These are phyloP conservation scores for Rhyzopertha dominica DNA, from an alignment of 1,140 invertebrate genomes.

Conservation along the genomic window DNA sequence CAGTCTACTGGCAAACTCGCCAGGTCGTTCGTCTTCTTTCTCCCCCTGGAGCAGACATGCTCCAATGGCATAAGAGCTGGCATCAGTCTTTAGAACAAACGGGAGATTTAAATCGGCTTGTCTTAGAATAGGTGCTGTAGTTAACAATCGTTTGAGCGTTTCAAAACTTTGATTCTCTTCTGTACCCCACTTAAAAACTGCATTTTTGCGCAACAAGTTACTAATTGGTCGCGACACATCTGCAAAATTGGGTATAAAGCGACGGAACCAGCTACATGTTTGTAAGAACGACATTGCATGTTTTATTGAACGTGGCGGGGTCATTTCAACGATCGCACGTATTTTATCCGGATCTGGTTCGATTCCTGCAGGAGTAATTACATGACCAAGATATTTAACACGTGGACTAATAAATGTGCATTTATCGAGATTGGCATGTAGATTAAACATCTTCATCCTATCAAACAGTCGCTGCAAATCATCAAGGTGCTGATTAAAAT, in stretches of 20 bases:
- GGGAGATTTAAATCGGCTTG: conserved; percentile 30
- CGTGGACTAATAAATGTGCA: conserved; percentile 15
- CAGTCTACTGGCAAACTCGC: conserved; percentile 39
- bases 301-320: neutral
- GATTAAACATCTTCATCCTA: conserved; percentile 22
- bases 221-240: too few species aligned
- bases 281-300: neutral
- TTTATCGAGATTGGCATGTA: conserved; percentile 20
- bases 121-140: conserved; percentile 9
- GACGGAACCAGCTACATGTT: neutral
- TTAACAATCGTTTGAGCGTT: conserved; percentile 3
- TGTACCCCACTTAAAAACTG: too few species aligned
- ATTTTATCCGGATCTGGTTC: conserved; percentile 28
- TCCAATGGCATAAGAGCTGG: conserved; percentile 35
- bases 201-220: too few species aligned
- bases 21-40: conserved; percentile 33
- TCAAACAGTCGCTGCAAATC: conserved; percentile 36
- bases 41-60: conserved; percentile 41
- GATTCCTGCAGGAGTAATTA: conserved; percentile 22
- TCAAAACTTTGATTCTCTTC: too few species aligned
- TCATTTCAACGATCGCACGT: conserved; percentile 10
- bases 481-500: conserved; percentile 35
- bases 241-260: too few species aligned
- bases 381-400: conserved; percentile 40
- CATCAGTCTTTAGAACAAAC: conserved; percentile 33